Percentiles rank a stretch among this genome's conserved stretches.
phyloP scores from a whole-genome alignment of 2,797 vertebrate species.

The Nyctibius grandis region DNA sequence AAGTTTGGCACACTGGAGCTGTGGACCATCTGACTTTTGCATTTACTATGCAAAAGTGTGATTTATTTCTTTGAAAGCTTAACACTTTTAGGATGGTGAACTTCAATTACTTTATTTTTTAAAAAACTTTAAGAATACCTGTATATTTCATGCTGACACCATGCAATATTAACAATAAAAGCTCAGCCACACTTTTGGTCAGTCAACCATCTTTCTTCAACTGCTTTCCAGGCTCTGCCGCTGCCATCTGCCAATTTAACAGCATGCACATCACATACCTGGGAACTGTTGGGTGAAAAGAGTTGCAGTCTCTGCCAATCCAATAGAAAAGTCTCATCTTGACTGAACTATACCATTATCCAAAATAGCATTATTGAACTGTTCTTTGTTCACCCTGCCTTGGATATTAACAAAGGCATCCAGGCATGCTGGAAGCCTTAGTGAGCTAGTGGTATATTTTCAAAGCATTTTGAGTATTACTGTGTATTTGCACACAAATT shows the following conservation, averaged over 20 bases:
- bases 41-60: not conserved
- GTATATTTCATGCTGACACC: not conserved
- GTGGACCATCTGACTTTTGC: not conserved
- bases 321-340: not conserved
- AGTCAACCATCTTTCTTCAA: not conserved
- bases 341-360: not conserved
- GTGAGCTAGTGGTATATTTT: not conserved
- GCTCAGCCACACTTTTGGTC: not conserved
- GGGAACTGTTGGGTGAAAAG: not conserved
- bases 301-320: not conserved
- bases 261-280: not conserved
- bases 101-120: not conserved
- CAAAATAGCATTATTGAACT: not conserved
- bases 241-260: not conserved
- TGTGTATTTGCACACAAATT: not conserved
- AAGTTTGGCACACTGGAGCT: not conserved
- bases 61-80: not conserved
- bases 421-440: not conserved
- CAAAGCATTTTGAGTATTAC: not conserved
- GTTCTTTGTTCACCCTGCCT: not conserved
- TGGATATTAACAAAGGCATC: not conserved
- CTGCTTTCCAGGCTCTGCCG: not conserved
- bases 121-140: not conserved
- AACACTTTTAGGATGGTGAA: not conserved
- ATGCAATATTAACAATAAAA: not conserved